Percentiles rank a stretch among this genome's conserved stretches.
Conservation (phyloP, 2,797 vertebrate species). For the Glossophaga mutica region DNA sequence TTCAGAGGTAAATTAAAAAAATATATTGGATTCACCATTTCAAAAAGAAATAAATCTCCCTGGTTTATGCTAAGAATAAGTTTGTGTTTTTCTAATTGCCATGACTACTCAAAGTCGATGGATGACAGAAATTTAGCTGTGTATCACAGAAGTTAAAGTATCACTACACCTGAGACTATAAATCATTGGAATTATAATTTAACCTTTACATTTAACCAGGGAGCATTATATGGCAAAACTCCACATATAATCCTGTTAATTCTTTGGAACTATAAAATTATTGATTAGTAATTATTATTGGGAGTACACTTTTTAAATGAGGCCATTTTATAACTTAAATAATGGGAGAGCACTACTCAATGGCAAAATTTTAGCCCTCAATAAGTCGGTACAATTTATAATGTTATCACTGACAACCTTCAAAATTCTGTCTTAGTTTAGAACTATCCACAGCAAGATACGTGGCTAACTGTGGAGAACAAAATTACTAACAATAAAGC, state of each 20-base stretch:
- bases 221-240: background rate
- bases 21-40: background rate
- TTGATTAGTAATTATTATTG: conserved; percentile 51
- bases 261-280: conserved; percentile 26
- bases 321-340: conserved; percentile 35
- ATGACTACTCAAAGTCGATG: background rate
- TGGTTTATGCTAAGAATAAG: background rate
- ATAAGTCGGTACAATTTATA: conserved; percentile 60
- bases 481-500: conserved; percentile 65
- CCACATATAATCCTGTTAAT: background rate
- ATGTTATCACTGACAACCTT: conserved; percentile 38
- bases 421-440: conserved; percentile 49
- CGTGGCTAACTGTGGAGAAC: conserved; percentile 60
- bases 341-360: background rate
- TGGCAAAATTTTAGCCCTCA: conserved; percentile 15
- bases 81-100: background rate
- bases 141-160: conserved; percentile 6
- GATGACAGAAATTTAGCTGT: background rate
- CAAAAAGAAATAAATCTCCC: background rate
- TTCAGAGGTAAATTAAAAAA: background rate
- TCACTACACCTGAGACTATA: background rate
- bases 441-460: conserved; percentile 67
- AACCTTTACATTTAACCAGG: conserved; percentile 7
- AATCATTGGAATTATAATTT: conserved; percentile 27
- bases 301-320: conserved; percentile 10